Evolutionary conservation across 2,113 vertebrate genomes (phyloP).

Genomic region (Neogobius melanostomus): DNA sequence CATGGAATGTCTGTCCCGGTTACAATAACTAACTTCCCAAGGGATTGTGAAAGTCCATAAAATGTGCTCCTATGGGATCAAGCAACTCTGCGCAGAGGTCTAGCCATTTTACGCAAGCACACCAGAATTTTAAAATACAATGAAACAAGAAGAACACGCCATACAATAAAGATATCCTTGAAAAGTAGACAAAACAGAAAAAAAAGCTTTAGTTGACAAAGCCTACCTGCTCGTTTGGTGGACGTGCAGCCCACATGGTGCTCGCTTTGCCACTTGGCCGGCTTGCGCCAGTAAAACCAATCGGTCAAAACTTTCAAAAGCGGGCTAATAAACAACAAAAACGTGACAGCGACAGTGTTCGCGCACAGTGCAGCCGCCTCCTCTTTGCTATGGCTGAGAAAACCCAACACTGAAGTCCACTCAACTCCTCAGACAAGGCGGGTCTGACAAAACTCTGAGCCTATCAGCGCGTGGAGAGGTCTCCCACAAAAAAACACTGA

Average conservation of each 20-base stretch:
- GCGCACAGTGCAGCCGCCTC: not conserved
- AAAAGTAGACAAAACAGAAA: slow-evolving; percentile 3
- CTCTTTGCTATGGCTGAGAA: slow-evolving; percentile 20
- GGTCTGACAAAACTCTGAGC: slow-evolving; percentile 37
- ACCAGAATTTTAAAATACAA: not conserved
- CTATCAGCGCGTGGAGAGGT: slow-evolving; percentile 35
- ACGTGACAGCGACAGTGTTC: not conserved
- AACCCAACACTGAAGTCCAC: slow-evolving; percentile 51
- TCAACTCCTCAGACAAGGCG: slow-evolving; percentile 53
- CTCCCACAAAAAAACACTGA: slow-evolving; percentile 15
- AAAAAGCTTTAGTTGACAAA: slow-evolving; percentile 21
- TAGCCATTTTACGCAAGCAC: not conserved
- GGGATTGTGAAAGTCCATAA: slow-evolving; percentile 1
- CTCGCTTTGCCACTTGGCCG: not conserved
- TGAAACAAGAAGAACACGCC: slow-evolving; percentile 38
- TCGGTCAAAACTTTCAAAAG: not conserved
- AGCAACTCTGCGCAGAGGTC: not conserved
- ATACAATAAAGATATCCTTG: slow-evolving; percentile 18
- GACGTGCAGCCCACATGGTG: slow-evolving; percentile 59
- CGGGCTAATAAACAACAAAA: not conserved
- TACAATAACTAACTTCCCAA: slow-evolving; percentile 32
- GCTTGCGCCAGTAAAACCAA: not conserved
- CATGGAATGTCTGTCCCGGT: slow-evolving; percentile 47
- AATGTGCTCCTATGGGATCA: not conserved
- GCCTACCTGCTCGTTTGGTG: slow-evolving; percentile 69